Percentiles rank a stretch among this genome's conserved stretches.
These are phyloP conservation scores for Vulpes ferrilata DNA, from an alignment of 2,113 vertebrate species.

Conservation along the genomic window DNA sequence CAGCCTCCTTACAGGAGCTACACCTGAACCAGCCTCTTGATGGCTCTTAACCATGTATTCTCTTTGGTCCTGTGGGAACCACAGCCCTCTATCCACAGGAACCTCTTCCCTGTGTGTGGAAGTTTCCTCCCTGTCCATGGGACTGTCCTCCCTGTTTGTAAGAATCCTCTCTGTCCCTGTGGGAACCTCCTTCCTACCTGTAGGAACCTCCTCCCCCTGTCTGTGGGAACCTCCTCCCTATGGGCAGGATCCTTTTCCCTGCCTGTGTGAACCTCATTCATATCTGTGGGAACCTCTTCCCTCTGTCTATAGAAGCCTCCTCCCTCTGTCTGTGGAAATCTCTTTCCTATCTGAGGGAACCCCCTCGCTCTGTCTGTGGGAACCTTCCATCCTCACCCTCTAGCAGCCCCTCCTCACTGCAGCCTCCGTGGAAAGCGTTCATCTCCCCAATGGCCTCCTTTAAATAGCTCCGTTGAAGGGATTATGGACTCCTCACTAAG, in stretches of 20 bases:
- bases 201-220: not conserved
- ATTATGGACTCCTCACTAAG: conserved; percentile 84
- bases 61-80: conserved; percentile 61
- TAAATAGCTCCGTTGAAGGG: conserved; percentile 81
- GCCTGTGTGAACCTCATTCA: not conserved
- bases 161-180: no score
- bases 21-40: not conserved
- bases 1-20: conserved; percentile 44
- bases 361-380: not conserved
- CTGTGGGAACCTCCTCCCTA: not conserved
- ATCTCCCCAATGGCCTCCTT: conserved; percentile 73
- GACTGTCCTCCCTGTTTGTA: not conserved
- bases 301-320: not conserved
- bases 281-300: not conserved
- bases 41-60: conserved; percentile 75
- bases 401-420: not conserved
- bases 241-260: not conserved
- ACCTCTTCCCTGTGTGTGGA: no score
- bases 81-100: not conserved
- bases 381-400: not conserved
- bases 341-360: not conserved
- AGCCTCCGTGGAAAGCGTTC: conserved; percentile 67
- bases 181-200: not conserved
- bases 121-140: not conserved
- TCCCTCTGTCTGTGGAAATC: not conserved